A percentile compares a stretch with the other conserved stretches of the same genome.
phyloP scores from a whole-genome alignment of 2,113 vertebrate species.

The Abramis brama region DNA sequence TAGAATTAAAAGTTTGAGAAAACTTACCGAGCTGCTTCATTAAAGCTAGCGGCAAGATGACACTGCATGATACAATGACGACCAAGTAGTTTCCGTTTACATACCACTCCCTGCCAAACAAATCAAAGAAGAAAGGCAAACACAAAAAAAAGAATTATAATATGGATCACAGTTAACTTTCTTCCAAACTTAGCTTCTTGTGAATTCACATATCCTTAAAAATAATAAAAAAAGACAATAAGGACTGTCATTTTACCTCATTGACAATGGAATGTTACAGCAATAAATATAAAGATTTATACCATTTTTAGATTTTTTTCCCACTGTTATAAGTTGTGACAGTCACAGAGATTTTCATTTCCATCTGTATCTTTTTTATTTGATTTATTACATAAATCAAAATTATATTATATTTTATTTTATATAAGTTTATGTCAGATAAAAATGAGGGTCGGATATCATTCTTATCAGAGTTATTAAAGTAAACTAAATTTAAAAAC shows the following conservation, averaged over 20 bases:
- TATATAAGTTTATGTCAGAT: not conserved
- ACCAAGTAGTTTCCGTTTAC: conserved; percentile 89
- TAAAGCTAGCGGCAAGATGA: conserved; percentile 93
- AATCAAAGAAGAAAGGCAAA: conserved; percentile 44
- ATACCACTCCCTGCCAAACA: conserved; percentile 83
- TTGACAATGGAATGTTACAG: not conserved
- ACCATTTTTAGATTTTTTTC: not conserved
- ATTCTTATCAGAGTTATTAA: not conserved
- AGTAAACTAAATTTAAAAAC: not conserved
- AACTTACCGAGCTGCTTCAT: conserved; percentile 94
- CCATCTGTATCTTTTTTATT: not conserved
- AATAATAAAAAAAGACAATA: not conserved
- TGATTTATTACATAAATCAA: no score
- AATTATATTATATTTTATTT: no score
- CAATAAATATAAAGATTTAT: not conserved
- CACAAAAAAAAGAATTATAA: not conserved
- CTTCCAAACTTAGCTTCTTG: not conserved
- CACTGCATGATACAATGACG: conserved; percentile 82
- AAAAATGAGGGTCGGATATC: not conserved
- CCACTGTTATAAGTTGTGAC: not conserved
- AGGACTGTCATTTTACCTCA: not conserved
- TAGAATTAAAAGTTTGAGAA: not conserved
- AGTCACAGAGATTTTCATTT: not conserved
- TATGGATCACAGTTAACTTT: not conserved
- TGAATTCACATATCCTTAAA: not conserved